Evolutionary conservation across 2,888 invertebrate genomes (phyloP).

Genomic region (Diplazon laetatorius): DNA sequence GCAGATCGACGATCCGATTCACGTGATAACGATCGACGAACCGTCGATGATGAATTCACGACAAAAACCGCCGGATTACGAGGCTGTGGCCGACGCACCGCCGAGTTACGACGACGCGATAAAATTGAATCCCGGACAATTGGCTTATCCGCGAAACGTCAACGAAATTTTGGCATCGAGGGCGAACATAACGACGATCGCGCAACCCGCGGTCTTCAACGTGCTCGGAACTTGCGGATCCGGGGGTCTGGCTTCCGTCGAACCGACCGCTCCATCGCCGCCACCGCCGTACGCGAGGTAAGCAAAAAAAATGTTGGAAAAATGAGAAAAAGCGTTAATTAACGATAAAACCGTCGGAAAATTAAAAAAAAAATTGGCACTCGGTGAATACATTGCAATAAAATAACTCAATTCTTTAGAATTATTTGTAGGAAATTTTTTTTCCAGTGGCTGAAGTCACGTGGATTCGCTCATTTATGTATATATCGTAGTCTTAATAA

Average conservation of each 20-base stretch:
- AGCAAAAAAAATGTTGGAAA: neutral
- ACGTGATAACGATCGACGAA: conserved; percentile 86
- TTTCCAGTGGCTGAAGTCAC: too few relatives aligned
- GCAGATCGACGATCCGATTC: conserved; percentile 87
- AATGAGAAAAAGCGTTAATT: too few relatives aligned
- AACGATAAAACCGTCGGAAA: neutral
- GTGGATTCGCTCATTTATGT: too few relatives aligned
- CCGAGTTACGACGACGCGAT: conserved; percentile 90
- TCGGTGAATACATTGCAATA: too few relatives aligned
- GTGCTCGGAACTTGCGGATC: conserved; percentile 70
- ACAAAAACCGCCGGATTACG: conserved; percentile 89
- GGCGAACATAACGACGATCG: conserved; percentile 20
- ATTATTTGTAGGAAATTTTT: too few relatives aligned
- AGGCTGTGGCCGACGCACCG: conserved; percentile 87
- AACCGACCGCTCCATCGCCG: conserved; percentile 74
- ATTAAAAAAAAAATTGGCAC: neutral
- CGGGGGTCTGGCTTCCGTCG: conserved; percentile 68
- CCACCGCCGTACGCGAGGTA: conserved; percentile 81
- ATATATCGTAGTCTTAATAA: too few relatives aligned
- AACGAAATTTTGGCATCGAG: conserved; percentile 64
- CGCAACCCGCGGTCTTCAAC: conserved; percentile 61
- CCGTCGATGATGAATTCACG: conserved; percentile 84
- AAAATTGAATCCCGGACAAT: conserved; percentile 86
- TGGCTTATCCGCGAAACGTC: conserved; percentile 76
- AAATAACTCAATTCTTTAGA: too few relatives aligned